phyloP scores from a whole-genome alignment of 2,113 vertebrate species.

The Bos javanicus region DNA sequence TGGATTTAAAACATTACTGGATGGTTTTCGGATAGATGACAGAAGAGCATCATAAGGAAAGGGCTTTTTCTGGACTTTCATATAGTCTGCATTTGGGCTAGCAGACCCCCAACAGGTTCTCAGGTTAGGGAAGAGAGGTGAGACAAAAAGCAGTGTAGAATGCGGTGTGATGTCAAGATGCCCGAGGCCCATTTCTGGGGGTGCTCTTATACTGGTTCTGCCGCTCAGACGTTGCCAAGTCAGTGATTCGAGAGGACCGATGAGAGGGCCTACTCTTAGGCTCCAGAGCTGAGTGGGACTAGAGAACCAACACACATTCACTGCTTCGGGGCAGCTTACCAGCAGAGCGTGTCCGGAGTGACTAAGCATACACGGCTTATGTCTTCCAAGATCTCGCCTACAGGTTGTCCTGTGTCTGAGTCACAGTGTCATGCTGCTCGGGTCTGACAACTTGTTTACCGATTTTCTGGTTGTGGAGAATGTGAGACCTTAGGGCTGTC shows the following conservation, averaged over 20 bases:
- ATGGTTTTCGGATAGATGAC: not conserved
- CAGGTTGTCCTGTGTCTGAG: not conserved
- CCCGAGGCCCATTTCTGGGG: not conserved
- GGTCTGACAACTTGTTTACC: not conserved
- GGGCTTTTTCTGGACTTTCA: not conserved
- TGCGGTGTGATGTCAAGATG: not conserved
- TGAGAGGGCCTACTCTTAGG: not conserved
- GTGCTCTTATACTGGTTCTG: not conserved
- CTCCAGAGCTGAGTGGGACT: not conserved
- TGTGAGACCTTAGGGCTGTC: not conserved
- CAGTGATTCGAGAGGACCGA: not conserved
- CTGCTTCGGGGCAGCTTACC: not conserved
- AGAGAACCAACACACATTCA: not conserved
- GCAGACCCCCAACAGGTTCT: not conserved
- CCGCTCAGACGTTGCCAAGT: not conserved
- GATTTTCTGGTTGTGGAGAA: not conserved
- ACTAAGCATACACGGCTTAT: not conserved
- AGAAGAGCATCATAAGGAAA: not conserved
- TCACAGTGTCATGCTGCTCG: not conserved
- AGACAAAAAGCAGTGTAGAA: not conserved
- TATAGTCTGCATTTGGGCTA: not conserved
- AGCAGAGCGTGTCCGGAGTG: not conserved
- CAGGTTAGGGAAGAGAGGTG: not conserved
- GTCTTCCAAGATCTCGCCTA: not conserved
- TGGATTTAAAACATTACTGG: not conserved